These are phyloP conservation scores for Mystacornis crossleyi DNA, from an alignment of 2,113 vertebrate species.

Conservation along the genomic window DNA sequence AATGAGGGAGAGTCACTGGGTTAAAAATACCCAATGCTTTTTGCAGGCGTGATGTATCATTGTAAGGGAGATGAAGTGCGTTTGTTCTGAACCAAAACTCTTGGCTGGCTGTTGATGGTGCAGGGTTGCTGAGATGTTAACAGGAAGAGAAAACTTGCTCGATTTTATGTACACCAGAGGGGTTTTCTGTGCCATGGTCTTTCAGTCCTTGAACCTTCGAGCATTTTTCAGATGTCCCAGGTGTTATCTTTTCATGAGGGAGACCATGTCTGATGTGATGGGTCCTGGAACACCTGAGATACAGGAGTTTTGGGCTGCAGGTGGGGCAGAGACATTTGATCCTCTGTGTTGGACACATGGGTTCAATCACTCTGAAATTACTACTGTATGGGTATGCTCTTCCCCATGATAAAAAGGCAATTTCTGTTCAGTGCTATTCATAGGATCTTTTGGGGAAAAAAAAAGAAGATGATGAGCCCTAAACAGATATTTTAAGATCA, in stretches of 20 bases:
- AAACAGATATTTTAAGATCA: neutral
- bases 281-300: neutral
- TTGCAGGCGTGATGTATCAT: neutral
- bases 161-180: neutral
- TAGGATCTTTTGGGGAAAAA: neutral
- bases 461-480: neutral
- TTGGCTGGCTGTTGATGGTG: neutral
- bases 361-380: neutral
- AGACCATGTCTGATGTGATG: neutral
- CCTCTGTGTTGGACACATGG: neutral
- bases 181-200: fast-evolving
- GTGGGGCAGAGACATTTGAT: neutral
- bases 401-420: neutral
- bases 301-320: neutral
- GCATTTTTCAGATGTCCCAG: neutral
- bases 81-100: neutral
- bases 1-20: neutral
- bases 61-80: neutral
- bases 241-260: neutral
- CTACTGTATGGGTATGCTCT: neutral
- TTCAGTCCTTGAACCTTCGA: neutral
- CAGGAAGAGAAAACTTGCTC: neutral
- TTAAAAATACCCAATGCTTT: conserved; percentile 49
- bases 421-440: neutral
- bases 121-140: neutral